Evolutionary conservation across 2,888 invertebrate genomes (phyloP).

Genomic region (Hololepta plana): DNA sequence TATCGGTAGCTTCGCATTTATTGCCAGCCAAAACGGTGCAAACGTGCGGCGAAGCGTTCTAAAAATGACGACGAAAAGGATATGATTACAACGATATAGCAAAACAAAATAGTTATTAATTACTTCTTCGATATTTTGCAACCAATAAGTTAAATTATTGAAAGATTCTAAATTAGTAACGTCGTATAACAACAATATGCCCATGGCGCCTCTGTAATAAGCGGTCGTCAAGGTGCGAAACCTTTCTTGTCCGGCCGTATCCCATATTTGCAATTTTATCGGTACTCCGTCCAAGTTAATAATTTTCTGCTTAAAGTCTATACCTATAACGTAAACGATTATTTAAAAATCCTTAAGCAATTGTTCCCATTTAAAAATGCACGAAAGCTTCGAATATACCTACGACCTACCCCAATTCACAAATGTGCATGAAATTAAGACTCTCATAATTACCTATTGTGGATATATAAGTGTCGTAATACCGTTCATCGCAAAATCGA

Average conservation of each 20-base stretch:
- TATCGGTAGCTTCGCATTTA: conserved; percentile 62
- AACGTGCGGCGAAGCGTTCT: conserved; percentile 77
- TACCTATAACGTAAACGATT: conserved; percentile 43
- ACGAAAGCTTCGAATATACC: too few species aligned
- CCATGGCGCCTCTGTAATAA: conserved; percentile 82
- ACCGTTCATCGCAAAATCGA: conserved; percentile 76
- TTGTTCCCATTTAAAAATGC: too few species aligned
- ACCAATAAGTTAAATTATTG: conserved; percentile 78
- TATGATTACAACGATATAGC: conserved; percentile 5
- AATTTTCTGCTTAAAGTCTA: conserved; percentile 81
- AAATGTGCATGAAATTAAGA: too few species aligned
- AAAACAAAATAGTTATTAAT: conserved; percentile 10
- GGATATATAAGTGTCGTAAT: conserved; percentile 80
- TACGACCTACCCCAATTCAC: too few species aligned
- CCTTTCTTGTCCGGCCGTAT: conserved; percentile 59
- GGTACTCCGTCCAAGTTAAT: conserved; percentile 74
- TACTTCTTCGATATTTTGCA: conserved; percentile 79
- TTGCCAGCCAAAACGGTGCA: conserved; percentile 73
- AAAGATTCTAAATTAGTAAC: conserved; percentile 81
- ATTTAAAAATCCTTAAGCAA: too few species aligned
- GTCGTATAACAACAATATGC: conserved; percentile 79
- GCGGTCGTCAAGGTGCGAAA: conserved; percentile 74
- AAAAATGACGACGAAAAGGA: conserved; percentile 17
- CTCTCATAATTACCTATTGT: conserved; percentile 71
- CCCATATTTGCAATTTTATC: conserved; percentile 76